These are phyloP conservation scores for Liodrosophila aerea DNA, from an alignment of 2,888 invertebrate genomes.

Conservation along the genomic window DNA sequence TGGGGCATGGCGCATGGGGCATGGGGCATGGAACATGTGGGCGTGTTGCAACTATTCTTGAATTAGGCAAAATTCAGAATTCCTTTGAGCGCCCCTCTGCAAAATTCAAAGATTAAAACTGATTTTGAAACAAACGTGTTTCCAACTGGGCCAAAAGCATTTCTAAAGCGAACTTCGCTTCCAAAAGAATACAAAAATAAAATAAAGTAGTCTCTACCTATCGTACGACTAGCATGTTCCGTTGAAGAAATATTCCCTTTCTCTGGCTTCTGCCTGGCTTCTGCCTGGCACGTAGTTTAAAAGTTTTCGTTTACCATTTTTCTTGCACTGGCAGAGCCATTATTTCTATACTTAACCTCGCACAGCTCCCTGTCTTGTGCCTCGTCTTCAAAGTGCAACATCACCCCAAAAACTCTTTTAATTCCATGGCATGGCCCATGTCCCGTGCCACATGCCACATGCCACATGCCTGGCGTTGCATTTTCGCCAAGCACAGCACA, in stretches of 20 bases:
- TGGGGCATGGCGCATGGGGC: background rate
- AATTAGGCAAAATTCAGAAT: constrained; percentile 29
- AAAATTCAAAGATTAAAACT: constrained; percentile 31
- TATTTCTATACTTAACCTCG: constrained; percentile 60
- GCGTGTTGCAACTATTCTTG: constrained; percentile 27
- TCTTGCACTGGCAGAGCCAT: constrained; percentile 68
- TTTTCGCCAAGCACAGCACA: too few relatives aligned
- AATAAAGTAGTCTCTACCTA: constrained; percentile 7
- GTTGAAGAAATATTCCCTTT: too few relatives aligned
- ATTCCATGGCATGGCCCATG: constrained; percentile 41
- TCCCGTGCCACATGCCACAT: background rate
- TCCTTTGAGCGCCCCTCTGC: constrained; percentile 11
- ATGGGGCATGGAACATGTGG: background rate
- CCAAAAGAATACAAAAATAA: too few relatives aligned
- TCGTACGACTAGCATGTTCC: too few relatives aligned
- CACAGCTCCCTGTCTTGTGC: background rate
- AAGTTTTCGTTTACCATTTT: constrained; percentile 72
- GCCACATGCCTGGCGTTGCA: constrained; percentile 5
- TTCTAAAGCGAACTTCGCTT: constrained; percentile 46
- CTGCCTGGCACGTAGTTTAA: constrained; percentile 59
- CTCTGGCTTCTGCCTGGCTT: background rate
- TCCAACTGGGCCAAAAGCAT: constrained; percentile 67
- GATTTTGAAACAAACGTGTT: constrained; percentile 39
- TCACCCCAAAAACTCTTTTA: constrained; percentile 54
- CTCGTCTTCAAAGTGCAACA: constrained; percentile 58